Evolutionary conservation across 2,797 vertebrate species (phyloP).

Genomic region (Chelmon rostratus): DNA sequence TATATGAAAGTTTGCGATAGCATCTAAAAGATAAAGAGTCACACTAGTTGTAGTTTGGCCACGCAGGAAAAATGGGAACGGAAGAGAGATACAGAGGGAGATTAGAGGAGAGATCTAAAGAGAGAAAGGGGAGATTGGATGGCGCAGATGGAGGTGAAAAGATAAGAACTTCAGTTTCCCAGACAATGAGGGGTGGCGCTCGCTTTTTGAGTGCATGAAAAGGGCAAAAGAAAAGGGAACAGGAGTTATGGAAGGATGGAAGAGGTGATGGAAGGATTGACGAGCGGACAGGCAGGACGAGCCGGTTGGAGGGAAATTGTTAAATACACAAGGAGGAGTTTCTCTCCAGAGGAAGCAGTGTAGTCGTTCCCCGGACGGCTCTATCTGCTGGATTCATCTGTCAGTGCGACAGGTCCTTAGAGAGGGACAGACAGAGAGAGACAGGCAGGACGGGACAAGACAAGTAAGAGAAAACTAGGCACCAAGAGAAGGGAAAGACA

Average conservation of each 20-base stretch:
- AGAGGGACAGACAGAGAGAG: constrained; percentile 33
- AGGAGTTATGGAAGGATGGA: constrained; percentile 43
- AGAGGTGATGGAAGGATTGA: constrained; percentile 41
- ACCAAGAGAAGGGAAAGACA: constrained; percentile 6
- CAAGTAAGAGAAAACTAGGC: constrained; percentile 13
- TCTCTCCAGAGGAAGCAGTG: constrained; percentile 49
- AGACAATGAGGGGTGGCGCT: constrained; percentile 57
- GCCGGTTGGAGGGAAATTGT: constrained; percentile 38
- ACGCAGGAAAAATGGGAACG: constrained; percentile 46
- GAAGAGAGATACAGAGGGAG: constrained; percentile 61
- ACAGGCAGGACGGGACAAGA: constrained; percentile 5
- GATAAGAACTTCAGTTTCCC: constrained; percentile 67
- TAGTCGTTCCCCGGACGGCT: constrained; percentile 38
- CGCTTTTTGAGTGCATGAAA: constrained; percentile 46
- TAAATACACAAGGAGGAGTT: constrained; percentile 49
- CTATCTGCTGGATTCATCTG: constrained; percentile 57
- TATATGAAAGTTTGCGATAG: constrained; percentile 74
- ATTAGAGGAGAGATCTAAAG: constrained; percentile 60
- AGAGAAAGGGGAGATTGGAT: constrained; percentile 55
- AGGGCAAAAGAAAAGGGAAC: constrained; percentile 25
- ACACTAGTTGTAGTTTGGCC: constrained; percentile 69
- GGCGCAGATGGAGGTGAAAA: constrained; percentile 63
- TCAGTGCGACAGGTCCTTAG: constrained; percentile 47
- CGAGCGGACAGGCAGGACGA: constrained; percentile 30
- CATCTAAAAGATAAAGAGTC: constrained; percentile 74